phyloP scores from a whole-genome alignment of 64 coral and sea anemone genomes.

The Montipora capricornis region DNA sequence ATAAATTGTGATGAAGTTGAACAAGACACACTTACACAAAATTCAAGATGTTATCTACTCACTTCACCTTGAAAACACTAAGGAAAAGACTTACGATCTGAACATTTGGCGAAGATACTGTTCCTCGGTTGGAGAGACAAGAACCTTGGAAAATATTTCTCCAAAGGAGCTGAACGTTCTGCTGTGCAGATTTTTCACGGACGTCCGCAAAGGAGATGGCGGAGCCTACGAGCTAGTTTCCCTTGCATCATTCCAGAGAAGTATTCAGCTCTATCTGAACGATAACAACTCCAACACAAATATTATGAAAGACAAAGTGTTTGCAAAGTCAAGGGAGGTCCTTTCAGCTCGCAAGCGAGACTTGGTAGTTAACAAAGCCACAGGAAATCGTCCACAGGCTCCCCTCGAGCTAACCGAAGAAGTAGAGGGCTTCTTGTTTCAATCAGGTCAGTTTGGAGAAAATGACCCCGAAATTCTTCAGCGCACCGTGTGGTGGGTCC shows the following conservation, averaged over 20 bases:
- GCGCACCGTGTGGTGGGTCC: conserved; percentile 41
- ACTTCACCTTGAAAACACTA: too few relatives aligned
- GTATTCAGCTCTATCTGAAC: conserved; percentile 52
- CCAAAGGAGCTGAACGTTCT: conserved; percentile 26
- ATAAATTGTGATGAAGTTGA: too few relatives aligned
- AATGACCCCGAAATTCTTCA: conserved; percentile 46
- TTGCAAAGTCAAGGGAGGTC: conserved; percentile 11
- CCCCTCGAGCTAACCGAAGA: not conserved
- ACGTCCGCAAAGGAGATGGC: conserved; percentile 33
- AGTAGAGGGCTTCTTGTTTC: conserved; percentile 49
- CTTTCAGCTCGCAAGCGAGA: not conserved
- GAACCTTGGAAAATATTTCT: not conserved
- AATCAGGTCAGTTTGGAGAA: conserved; percentile 15
- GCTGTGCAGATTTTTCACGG: conserved; percentile 34
- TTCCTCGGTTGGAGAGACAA: not conserved
- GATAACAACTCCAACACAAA: conserved; percentile 28
- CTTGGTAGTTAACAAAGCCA: conserved; percentile 15
- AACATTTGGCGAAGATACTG: conserved; percentile 42
- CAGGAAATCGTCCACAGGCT: conserved; percentile 59
- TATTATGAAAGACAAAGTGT: conserved; percentile 50
- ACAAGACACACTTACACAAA: too few relatives aligned
- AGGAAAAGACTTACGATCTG: conserved; percentile 36
- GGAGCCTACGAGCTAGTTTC: conserved; percentile 23
- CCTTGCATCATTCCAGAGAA: conserved; percentile 11
- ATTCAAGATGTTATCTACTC: too few relatives aligned